Evolutionary conservation across 2,113 vertebrate species (phyloP).

Genomic region (Taurulus bubalis): DNA sequence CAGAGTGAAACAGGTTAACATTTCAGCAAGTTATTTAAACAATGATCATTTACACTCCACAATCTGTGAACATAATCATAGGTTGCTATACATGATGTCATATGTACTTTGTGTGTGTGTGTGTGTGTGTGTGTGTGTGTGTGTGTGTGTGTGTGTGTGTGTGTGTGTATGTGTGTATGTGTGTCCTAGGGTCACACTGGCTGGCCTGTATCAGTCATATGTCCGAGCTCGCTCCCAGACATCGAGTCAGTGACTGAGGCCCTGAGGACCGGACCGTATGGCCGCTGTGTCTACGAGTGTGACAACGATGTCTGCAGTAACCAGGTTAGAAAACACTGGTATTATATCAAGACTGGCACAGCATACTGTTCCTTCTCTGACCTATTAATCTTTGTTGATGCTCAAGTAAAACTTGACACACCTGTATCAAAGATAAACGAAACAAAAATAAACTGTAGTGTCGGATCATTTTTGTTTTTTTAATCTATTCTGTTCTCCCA

Average conservation of each 20-base stretch:
- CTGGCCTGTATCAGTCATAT: slow-evolving; percentile 87
- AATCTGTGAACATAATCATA: not conserved
- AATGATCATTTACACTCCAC: not conserved
- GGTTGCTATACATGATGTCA: not conserved
- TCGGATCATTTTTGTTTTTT: not conserved
- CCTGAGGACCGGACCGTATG: slow-evolving; percentile 84
- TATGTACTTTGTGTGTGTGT: not conserved
- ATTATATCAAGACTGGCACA: not conserved
- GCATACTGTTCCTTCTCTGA: not conserved
- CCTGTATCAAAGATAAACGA: not conserved
- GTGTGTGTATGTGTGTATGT: slow-evolving; percentile 6
- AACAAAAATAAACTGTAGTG: not conserved
- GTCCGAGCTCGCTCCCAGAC: slow-evolving; percentile 78
- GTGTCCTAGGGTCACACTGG: slow-evolving; percentile 76
- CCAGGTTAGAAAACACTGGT: slow-evolving; percentile 78
- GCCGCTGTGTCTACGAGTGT: slow-evolving; percentile 88
- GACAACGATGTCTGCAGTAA: slow-evolving; percentile 89
- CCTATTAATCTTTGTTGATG: not conserved
- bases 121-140: not conserved
- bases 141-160: not conserved
- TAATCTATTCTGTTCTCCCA: slow-evolving; percentile 45
- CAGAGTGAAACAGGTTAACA: slow-evolving; percentile 77
- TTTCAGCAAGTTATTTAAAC: not conserved
- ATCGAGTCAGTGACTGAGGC: slow-evolving; percentile 86
- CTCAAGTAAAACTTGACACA: not conserved